Base-by-base conservation (phyloP, 2,113 vertebrate genomes). In the Oncorhynchus keta region DNA sequence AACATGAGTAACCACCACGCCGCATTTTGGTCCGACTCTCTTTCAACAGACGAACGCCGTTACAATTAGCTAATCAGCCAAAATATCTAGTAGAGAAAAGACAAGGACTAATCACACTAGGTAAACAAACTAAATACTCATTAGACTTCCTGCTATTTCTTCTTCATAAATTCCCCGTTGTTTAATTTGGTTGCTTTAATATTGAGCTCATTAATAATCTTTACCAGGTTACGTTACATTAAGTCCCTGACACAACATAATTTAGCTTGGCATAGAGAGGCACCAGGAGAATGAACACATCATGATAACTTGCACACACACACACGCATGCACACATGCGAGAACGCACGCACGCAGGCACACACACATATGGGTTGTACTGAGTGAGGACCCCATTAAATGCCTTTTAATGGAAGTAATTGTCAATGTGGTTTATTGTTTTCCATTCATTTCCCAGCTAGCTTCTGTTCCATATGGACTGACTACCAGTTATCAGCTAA, bases 191-290 rank as follows among this genome's bases (percentile, higher is more conserved):
- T 5, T 55, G 59, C 94, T 94, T 95, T 97, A 55, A 55, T 16
- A 98, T 97, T 97, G 94, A 93, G 87, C 93, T 94, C 96, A 96
- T 98, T 97, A 97, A 98, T 98, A 96, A 96, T 94, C 91, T 95
- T 95, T 95, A 96, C 93, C 93, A 85, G 86, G 93, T 96, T 96
- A 94, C 92, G 92, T 92, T 93, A 93, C 93, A 92, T 12, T 51
- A 82, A 89, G 91, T 93, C 92, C 86, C 83, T 94, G 95, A 94
- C 95, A 94, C 92, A 92, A 93, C 93, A 94, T 95, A 92, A 94
- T 96, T 96, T 96, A 94, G 94, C 94, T 94, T 92, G 90, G 93
- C 88, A 94, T 94, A 93, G 89, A 91, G 69, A 30, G 30, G 91
- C 89, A 87, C 83, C 79, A 84, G 83, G 90, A 93, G 87, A 88